Evolutionary conservation across 2,797 vertebrate species (phyloP), one percentile per base, ranked within the genome.

Genomic region (Melopsittacus undulatus): DNA sequence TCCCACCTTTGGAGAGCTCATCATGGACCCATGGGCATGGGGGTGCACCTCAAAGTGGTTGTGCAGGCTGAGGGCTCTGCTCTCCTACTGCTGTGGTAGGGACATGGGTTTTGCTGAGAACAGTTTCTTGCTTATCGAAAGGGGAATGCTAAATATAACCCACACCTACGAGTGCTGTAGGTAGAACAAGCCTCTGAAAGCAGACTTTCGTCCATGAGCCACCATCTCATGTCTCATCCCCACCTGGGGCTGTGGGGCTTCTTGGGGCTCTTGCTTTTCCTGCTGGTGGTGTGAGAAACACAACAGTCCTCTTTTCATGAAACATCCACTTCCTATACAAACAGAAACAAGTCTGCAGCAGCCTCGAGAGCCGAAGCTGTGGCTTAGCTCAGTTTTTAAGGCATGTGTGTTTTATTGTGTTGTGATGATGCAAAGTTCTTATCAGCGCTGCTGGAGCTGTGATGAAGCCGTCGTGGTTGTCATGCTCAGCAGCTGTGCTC

Each of bases 161-260:
- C 45, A 73, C 94, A 95, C 83, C 86, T 90, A 76, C 86, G 79
- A 24, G n/a, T 57, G 57, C 83, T 87, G 32, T 61, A 95, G 82
- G 79, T 23, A 64, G 78, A 56, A 40, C 4, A 22, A 18, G 45
- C 18, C 59, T 48, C 40, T 62, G n/a, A 48, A 52, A 69, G 13
- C 18, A 57, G 14, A 73, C 73, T n/a, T 91, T 63, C 54, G 74
- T 29, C 32, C 1, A 0, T 29, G 57, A 74, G 66, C 57, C 93
- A 64, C 20, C 9, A 10, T 49, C 90, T 93, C 48, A 1, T 2
- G 12, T 62, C 75, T 62, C 30, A 10, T 54, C 36, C 46, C n/a
- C 49, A 2, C 3, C 40, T 45, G 80, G 52, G 45, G 24, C 66
- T 34, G n/a, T 7, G 10, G n/a, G 22, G 23, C 56, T 34, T 83